Evolutionary conservation across 92 coral and sea anemone genomes (phyloP).

Genomic region (Isaurus tuberculatus): DNA sequence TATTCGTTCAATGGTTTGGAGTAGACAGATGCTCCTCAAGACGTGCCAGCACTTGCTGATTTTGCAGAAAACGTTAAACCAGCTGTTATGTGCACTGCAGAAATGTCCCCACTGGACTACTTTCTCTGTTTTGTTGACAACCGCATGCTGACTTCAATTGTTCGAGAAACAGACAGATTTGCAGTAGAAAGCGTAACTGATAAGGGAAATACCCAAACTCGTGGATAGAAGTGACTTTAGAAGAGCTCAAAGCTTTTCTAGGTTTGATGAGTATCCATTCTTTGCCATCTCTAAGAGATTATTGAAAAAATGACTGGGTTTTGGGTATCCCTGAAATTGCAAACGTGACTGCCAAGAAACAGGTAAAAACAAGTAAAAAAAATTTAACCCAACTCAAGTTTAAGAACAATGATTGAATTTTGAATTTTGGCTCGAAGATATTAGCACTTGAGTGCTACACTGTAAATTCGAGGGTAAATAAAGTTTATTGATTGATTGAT

Average conservation of each 20-base stretch:
- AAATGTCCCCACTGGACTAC: too few relatives aligned
- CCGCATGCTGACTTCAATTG: constrained; percentile 33
- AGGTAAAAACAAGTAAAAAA: too few relatives aligned
- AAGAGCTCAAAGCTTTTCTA: neutral
- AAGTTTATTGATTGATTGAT: too few relatives aligned
- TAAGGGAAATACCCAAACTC: constrained; percentile 9
- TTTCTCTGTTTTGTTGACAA: constrained; percentile 42
- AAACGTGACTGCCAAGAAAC: too few relatives aligned
- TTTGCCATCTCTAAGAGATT: neutral
- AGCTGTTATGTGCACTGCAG: neutral
- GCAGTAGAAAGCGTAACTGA: neutral
- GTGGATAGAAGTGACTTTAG: neutral
- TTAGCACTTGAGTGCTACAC: too few relatives aligned
- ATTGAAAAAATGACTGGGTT: constrained; percentile 19
- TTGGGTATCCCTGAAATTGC: constrained; percentile 30
- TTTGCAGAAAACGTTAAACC: too few relatives aligned
- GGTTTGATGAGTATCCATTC: constrained; percentile 32
- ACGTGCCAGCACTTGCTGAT: too few relatives aligned
- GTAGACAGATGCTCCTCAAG: too few relatives aligned
- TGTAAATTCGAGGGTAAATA: too few relatives aligned
- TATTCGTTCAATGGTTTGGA: too few relatives aligned
- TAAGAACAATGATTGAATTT: constrained; percentile 5
- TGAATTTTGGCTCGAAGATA: constrained; percentile 52
- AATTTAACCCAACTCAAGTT: too few relatives aligned
- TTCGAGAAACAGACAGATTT: constrained; percentile 28